Evolutionary conservation across 2,113 vertebrate genomes (phyloP), one percentile per base, ranked within the genome.

Genomic region (Helogale parvula): DNA sequence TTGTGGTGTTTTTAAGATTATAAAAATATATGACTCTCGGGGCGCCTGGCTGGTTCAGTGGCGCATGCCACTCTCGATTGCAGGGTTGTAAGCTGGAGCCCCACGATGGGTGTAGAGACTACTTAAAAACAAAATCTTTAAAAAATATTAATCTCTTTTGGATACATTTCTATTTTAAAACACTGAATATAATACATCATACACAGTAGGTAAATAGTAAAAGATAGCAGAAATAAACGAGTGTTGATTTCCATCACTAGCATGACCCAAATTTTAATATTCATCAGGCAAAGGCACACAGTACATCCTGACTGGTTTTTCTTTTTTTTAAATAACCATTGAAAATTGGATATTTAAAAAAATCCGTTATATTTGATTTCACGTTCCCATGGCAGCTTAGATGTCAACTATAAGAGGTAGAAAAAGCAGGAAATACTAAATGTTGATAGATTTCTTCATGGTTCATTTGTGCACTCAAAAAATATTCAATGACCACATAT

Each of bases 331-430:
- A 50, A 63, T 76, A 11, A 66, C 45, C 3, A 72, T 0, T 74
- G 65, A 87, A 88, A 88, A 94, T 7, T 38, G 74, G n/a, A 13
- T 76, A 95, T 54, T 80, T 94, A 85, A 31, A 97, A 96, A 97
- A 93, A 84, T 47, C 35, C 38, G 76, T 92, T 92, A 35, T 71
- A 89, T 88, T 85, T 88, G 31, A 90, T 84, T 81, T 95, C 17
- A 50, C 76, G 84, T 81, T 95, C 52, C 79, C 17, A 7, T 69
- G 82, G 65, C 31, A 77, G 47, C 84, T 94, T 83, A 94, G 35
- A 71, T 52, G 65, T 31, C 31, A 47, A 41, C 68, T 50, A 84
- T 17, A 52, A 92, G 74, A 74, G 52, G 45, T 69, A 90, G 69
- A 81, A 97, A 96, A 81, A 66, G 71, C 7, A 72, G 31, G 33